Conservation (phyloP, 2,797 vertebrate genomes). For the Buceros bicornis region DNA sequence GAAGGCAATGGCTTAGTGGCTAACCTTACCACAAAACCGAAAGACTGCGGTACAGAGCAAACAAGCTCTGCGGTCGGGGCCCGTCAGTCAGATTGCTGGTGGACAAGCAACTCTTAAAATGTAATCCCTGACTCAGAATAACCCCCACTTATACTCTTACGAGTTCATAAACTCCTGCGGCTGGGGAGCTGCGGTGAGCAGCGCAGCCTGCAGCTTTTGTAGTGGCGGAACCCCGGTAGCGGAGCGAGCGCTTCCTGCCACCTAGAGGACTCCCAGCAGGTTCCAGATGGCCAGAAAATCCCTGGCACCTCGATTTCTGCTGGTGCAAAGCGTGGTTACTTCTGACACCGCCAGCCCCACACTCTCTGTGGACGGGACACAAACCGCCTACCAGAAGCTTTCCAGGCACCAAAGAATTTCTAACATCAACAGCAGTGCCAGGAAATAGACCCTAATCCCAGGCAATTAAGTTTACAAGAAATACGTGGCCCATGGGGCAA, state of each 20-base stretch:
- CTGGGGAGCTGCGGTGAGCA: neutral
- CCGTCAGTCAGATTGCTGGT: neutral
- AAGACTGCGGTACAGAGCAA: neutral
- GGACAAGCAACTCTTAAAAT: neutral
- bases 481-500: neutral
- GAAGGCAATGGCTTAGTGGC: neutral
- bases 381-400: neutral
- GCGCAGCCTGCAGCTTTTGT: fast-evolving
- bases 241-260: neutral
- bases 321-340: fast-evolving
- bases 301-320: neutral
- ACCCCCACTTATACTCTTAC: neutral
- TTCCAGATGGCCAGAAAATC: neutral
- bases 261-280: slow-evolving; percentile 22
- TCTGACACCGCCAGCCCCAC: neutral
- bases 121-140: neutral
- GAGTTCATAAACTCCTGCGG: neutral
- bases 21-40: neutral
- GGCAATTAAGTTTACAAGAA: slow-evolving; percentile 70
- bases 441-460: slow-evolving; percentile 60
- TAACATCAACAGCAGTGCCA: neutral
- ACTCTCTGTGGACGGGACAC: fast-evolving
- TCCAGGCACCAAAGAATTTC: neutral
- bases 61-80: neutral
- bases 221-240: fast-evolving